These are phyloP conservation scores for Bucorvus abyssinicus DNA, from an alignment of 2,797 vertebrate species.

Conservation along the genomic window DNA sequence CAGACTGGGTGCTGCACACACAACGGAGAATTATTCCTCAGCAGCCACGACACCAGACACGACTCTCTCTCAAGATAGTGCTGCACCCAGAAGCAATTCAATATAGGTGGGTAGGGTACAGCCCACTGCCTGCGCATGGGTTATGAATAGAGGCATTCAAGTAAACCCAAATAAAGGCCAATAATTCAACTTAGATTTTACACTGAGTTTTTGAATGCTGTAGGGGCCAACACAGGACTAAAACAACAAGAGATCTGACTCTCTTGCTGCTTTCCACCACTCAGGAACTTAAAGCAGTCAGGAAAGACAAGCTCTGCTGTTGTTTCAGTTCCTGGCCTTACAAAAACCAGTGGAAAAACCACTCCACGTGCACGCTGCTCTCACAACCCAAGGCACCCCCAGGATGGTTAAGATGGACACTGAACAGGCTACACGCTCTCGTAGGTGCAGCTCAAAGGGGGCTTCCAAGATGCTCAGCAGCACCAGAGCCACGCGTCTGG, in stretches of 20 bases:
- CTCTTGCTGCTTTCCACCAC: neutral
- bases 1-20: neutral
- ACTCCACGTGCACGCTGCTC: neutral
- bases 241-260: conserved; percentile 31
- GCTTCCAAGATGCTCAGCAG: neutral
- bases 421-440: fast-evolving
- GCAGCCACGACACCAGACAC: neutral
- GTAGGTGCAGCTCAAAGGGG: neutral
- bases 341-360: neutral
- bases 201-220: conserved; percentile 14
- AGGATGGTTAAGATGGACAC: neutral
- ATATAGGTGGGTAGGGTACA: neutral
- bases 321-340: neutral
- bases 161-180: conserved; percentile 54
- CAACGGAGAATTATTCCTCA: neutral
- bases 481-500: neutral
- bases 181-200: conserved; percentile 13
- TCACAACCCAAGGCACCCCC: neutral
- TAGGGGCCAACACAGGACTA: neutral
- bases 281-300: neutral
- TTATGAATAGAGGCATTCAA: conserved; percentile 63
- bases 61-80: neutral
- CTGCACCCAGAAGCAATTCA: conserved; percentile 48
- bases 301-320: conserved; percentile 13
- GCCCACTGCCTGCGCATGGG: neutral